Base-by-base conservation (phyloP, 2,113 vertebrate species). In the Tyrannus savana region DNA sequence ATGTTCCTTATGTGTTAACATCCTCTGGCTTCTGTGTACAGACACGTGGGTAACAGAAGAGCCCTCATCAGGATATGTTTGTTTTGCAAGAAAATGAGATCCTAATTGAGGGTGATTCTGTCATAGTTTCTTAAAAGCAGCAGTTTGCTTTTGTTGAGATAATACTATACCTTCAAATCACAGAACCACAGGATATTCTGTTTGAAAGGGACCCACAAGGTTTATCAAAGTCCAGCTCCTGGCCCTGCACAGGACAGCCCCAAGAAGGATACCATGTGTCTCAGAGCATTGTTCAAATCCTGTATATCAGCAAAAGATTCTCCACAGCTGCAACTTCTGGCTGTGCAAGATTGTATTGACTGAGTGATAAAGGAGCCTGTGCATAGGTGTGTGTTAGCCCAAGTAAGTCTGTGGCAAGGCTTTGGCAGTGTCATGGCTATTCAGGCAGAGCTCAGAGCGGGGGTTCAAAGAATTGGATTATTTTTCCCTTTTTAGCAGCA, bases 321-420 rank as follows among this genome's bases (percentile, higher is more conserved):
- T 68, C 9, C 31, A n/a, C 46, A 75, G 60, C 33, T 80, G 52
- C 47, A 62, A 3, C 35, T 69, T 28, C 31, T 13, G 39, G 30
- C 63, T 75, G 44, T 63, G 37, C 64, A 35, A 33, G 35, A 74
- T 28, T 63, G 37, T 22, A 31, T 9, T 67, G 39, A 23, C n/a
- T 31, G 15, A 33, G 24, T 11, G 28, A 44, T 50, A 22, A 62
- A 63, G 35, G 35, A 58, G 9, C 9, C 24, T 33, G 10, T 39
- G 24, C 22, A 8, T 2, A 18, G 35, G 35, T 0, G 0, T 46
- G 35, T 46, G 35, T 24, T 28, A n/a, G 39, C 35, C 33, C 41
- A 1, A 25, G 28, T 11, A 55, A 44, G 19, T 33, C 49, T 64
- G 28, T 33, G 39, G 24, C 68, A 80, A 35, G 27, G 18, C 39